These are phyloP conservation scores for Cheilosia vernalis DNA, from an alignment of 2,888 invertebrate species.

Conservation along the genomic window DNA sequence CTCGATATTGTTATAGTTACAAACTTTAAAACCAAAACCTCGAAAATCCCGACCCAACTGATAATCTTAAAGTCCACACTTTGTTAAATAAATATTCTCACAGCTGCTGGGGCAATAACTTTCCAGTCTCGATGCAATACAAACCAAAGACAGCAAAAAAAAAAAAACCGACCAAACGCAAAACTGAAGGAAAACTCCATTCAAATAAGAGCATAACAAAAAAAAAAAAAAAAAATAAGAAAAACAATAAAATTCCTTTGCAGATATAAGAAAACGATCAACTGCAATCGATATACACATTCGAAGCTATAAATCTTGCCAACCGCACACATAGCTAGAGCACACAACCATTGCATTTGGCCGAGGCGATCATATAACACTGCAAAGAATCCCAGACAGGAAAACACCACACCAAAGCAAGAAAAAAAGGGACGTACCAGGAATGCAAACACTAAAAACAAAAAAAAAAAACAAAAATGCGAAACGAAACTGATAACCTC, in stretches of 20 bases:
- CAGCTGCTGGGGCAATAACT: slow-evolving; percentile 45
- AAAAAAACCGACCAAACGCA: slow-evolving; percentile 13
- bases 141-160: slow-evolving; percentile 43
- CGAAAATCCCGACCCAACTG: not conserved
- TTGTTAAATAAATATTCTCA: slow-evolving; percentile 31
- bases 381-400: slow-evolving; percentile 35
- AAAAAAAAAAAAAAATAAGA: slow-evolving; percentile 6
- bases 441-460: slow-evolving; percentile 7
- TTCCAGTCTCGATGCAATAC: slow-evolving; percentile 23
- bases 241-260: slow-evolving; percentile 53
- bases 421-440: slow-evolving; percentile 16
- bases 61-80: slow-evolving; percentile 31
- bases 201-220: slow-evolving; percentile 37
- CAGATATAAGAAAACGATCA: slow-evolving; percentile 67
- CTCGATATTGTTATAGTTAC: no score
- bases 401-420: slow-evolving; percentile 38
- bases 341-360: slow-evolving; percentile 7
- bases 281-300: slow-evolving; percentile 71
- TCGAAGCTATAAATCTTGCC: slow-evolving; percentile 59
- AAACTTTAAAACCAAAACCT: no score
- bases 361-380: slow-evolving; percentile 25
- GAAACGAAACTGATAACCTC: slow-evolving; percentile 74
- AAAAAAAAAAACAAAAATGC: slow-evolving; percentile 33
- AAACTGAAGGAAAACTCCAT: slow-evolving; percentile 37
- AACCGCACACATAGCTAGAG: slow-evolving; percentile 33